Percentiles rank a stretch among this genome's conserved stretches.
Evolutionary conservation across 2,888 invertebrate genomes (phyloP).

Genomic region (Plebejus melissa): DNA sequence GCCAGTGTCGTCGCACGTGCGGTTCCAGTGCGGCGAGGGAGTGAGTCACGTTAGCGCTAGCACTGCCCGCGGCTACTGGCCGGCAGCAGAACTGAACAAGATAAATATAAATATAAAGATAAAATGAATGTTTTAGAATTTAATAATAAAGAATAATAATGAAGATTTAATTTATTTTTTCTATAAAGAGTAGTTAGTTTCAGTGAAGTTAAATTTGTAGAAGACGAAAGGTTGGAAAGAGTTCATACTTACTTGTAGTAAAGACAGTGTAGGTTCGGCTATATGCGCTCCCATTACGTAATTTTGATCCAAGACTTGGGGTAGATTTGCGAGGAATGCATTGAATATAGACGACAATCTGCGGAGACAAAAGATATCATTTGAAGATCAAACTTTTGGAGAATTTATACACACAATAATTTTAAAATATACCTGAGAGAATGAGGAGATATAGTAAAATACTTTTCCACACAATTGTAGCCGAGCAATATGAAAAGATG

Average conservation of each 20-base stretch:
- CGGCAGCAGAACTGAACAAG: constrained; percentile 56
- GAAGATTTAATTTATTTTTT: neutral
- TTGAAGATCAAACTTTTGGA: neutral
- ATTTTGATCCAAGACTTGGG: constrained; percentile 97
- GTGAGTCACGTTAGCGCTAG: constrained; percentile 63
- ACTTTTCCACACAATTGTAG: constrained; percentile 93
- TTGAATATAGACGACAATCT: constrained; percentile 96
- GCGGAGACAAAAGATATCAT: constrained; percentile 38
- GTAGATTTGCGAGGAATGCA: constrained; percentile 95
- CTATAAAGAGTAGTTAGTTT: too few relatives aligned
- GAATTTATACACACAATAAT: neutral
- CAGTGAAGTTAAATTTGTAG: too few relatives aligned
- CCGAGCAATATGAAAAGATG: constrained; percentile 96
- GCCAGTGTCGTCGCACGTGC: constrained; percentile 93
- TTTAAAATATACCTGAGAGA: constrained; percentile 82
- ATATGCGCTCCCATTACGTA: constrained; percentile 94
- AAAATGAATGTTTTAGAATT: neutral
- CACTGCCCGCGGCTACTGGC: constrained; percentile 32
- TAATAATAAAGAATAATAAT: neutral
- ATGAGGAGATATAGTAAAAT: constrained; percentile 93
- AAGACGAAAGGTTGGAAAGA: too few relatives aligned
- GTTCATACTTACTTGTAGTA: constrained; percentile 54
- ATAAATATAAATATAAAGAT: neutral
- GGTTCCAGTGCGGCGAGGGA: constrained; percentile 94
- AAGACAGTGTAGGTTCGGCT: constrained; percentile 87